Evolutionary conservation across 2,888 invertebrate species (phyloP), one percentile per base, ranked within the genome.

Genomic region (Eristalis arbustorum): DNA sequence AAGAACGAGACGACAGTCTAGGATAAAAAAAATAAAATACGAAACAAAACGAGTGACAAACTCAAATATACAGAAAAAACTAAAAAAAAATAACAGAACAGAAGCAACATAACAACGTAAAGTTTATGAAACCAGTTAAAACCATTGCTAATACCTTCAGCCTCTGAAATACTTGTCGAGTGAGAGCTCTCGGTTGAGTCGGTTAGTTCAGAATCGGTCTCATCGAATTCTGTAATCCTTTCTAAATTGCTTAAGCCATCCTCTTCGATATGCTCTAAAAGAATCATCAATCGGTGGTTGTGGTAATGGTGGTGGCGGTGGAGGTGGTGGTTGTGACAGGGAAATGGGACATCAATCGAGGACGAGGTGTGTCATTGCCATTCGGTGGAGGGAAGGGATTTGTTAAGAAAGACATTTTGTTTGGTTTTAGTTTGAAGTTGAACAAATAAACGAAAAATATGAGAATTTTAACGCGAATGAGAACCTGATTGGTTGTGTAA

Each of bases 191-290:
- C 93, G 88, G 93, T 93, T 56, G 93, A 93, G 90, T 93, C 93
- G 89, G 92, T 92, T 84, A 91, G 92, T 93, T 94, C 91, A 93
- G 94, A 94, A 90, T 94, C 94, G 88, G 93, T 94, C 90, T 94
- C 94, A 88, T 94, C 93, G 89, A 93, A 92, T 92, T 92, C 91
- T 92, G 92, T 82, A 59, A 90, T 74, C 93, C 93, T 88, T 93
- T 93, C 88, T 85, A 89, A 88, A 88, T 79, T 88, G 87, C 74
- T 89, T 85, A 88, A 80, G 75, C 80, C 80, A 81, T 89, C 89
- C 87, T 89, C 89, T 73, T 88, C 88, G 88, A 69, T 84, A 42
- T 76, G 88, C 42, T 84, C 88, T 88, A 88, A 72, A 88, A 85
- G 73, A 78, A 83, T 87, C 62, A 66, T 77, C 74, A 23, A 63